These are phyloP conservation scores for Proteles cristata DNA, from an alignment of 2,113 vertebrate species.

Conservation along the genomic window DNA sequence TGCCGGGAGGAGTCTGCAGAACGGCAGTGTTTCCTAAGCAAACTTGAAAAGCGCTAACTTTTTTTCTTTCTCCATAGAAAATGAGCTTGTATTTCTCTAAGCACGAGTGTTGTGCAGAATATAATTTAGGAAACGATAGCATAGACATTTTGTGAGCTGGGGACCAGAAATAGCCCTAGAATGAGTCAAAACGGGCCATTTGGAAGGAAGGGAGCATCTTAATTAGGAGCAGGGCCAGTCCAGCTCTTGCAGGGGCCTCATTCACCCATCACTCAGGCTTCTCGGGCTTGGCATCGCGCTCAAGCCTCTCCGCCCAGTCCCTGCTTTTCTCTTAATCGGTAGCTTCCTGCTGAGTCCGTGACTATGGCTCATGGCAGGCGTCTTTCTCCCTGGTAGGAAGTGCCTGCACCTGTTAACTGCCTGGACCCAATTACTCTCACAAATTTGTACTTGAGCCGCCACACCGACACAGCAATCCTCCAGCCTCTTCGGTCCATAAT, in stretches of 20 bases:
- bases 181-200: neutral
- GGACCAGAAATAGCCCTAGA: neutral
- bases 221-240: neutral
- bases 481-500: neutral
- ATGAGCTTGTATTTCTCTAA: neutral
- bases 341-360: conserved; percentile 12
- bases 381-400: neutral
- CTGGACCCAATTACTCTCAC: neutral
- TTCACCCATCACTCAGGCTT: neutral
- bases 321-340: neutral
- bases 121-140: neutral
- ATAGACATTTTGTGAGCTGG: neutral
- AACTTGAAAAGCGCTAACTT: neutral
- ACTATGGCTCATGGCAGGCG: neutral
- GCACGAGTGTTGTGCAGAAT: neutral
- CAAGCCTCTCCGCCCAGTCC: neutral
- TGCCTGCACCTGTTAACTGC: conserved; percentile 40
- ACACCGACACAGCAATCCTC: neutral
- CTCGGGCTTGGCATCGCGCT: neutral
- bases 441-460: neutral
- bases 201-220: neutral
- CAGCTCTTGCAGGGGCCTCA: neutral
- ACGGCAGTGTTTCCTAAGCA: neutral
- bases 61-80: neutral
- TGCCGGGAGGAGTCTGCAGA: neutral